These are phyloP conservation scores for Hyposmocoma kahamanoa DNA, from an alignment of 1,140 invertebrate genomes.

Conservation along the genomic window DNA sequence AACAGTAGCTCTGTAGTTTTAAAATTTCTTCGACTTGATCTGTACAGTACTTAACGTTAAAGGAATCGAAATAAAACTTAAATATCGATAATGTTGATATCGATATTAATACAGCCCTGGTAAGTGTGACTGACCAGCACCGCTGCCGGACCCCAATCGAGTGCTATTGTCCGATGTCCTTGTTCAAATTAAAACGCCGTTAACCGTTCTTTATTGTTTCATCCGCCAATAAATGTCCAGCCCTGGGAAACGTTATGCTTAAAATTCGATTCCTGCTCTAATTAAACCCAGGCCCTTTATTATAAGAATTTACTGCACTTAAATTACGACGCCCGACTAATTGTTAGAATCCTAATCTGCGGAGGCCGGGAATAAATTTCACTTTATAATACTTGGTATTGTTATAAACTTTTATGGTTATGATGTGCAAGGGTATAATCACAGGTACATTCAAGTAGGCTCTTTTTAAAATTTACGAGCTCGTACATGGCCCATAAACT, in stretches of 20 bases:
- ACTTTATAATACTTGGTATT: conserved; percentile 10
- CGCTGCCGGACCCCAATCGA: conserved; percentile 39
- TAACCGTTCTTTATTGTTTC: conserved; percentile 72
- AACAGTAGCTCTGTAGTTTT: too few relatives aligned
- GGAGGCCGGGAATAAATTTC: conserved; percentile 15
- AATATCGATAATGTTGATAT: too few relatives aligned
- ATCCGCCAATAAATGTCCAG: conserved; percentile 61
- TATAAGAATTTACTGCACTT: conserved; percentile 46
- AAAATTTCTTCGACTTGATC: too few relatives aligned
- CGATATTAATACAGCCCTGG: too few relatives aligned
- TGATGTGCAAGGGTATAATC: conserved; percentile 6
- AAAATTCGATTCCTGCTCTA: conserved; percentile 42
- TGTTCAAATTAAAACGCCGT: conserved; percentile 69
- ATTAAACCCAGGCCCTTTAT: conserved; percentile 57
- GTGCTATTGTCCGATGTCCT: conserved; percentile 58
- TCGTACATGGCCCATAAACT: too few relatives aligned
- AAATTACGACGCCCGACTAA: conserved; percentile 19
- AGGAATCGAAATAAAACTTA: too few relatives aligned
- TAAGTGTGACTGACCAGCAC: conserved; percentile 12
- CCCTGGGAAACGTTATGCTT: conserved; percentile 55
- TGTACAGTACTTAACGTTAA: too few relatives aligned
- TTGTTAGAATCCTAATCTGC: conserved; percentile 22
- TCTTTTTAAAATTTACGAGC: too few relatives aligned
- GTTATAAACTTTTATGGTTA: conserved; percentile 1
- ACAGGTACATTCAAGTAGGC: too few relatives aligned